These are phyloP conservation scores for Pundamilia nyererei DNA, from an alignment of 2,113 vertebrate species.

Conservation along the genomic window DNA sequence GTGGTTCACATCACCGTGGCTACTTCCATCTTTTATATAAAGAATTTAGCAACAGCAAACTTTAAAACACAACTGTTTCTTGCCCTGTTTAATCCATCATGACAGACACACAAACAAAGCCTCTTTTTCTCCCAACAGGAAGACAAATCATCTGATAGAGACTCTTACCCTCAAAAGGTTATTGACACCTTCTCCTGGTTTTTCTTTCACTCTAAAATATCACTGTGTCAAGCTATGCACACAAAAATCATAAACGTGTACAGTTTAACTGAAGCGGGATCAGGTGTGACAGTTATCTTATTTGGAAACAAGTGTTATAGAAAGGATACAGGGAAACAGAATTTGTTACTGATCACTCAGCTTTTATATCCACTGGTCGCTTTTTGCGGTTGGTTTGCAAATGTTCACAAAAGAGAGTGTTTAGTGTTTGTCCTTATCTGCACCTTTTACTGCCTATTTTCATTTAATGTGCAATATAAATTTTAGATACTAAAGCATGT, in stretches of 20 bases:
- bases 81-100: not conserved
- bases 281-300: not conserved
- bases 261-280: not conserved
- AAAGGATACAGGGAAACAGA: not conserved
- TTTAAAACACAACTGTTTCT: not conserved
- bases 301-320: not conserved
- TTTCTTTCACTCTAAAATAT: not conserved
- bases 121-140: conserved; percentile 60
- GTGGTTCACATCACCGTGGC: not conserved
- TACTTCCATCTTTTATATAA: not conserved
- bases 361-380: not conserved
- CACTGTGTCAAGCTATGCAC: not conserved
- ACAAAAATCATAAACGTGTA: not conserved
- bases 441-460: not conserved
- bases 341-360: not conserved
- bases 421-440: not conserved
- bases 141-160: conserved; percentile 45
- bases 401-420: not conserved
- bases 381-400: not conserved
- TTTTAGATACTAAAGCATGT: not conserved
- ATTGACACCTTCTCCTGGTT: not conserved
- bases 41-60: not conserved
- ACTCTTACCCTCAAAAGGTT: conserved; percentile 69
- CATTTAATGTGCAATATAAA: not conserved
- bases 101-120: not conserved